A percentile compares a stretch with the other conserved stretches of the same genome.
Evolutionary conservation across 2,797 vertebrate genomes (phyloP).

Genomic region (Tragelaphus eurycerus): DNA sequence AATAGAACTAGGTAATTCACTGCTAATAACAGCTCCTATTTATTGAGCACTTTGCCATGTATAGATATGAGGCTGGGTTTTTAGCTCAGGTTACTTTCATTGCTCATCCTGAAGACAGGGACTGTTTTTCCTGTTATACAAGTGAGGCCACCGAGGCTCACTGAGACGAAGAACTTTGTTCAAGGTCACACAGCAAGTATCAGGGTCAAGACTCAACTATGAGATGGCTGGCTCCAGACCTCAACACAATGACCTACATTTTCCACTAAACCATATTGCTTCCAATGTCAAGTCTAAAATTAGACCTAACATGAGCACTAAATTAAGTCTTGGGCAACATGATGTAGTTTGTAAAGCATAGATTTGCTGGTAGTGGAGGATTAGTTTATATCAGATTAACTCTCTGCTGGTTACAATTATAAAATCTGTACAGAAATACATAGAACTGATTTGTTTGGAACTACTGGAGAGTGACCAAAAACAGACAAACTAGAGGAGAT

Average conservation of each 20-base stretch:
- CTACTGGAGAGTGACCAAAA: neutral
- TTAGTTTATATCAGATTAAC: neutral
- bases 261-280: neutral
- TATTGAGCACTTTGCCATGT: fast-evolving
- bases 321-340: neutral
- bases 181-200: neutral
- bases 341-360: neutral
- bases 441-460: neutral
- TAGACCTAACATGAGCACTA: neutral
- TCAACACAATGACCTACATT: neutral
- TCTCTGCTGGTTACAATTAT: neutral
- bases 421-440: neutral
- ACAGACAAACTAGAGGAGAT: neutral
- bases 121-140: neutral
- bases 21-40: neutral
- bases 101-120: neutral
- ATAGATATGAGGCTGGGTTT: neutral
- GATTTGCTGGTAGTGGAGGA: neutral
- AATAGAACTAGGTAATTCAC: neutral
- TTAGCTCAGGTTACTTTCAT: neutral
- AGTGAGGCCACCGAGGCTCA: neutral
- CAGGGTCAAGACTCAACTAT: neutral
- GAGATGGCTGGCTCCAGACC: neutral
- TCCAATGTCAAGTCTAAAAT: neutral
- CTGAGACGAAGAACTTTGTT: neutral